Conservation (phyloP, 1,140 invertebrate genomes). For the Nebria ingens region DNA sequence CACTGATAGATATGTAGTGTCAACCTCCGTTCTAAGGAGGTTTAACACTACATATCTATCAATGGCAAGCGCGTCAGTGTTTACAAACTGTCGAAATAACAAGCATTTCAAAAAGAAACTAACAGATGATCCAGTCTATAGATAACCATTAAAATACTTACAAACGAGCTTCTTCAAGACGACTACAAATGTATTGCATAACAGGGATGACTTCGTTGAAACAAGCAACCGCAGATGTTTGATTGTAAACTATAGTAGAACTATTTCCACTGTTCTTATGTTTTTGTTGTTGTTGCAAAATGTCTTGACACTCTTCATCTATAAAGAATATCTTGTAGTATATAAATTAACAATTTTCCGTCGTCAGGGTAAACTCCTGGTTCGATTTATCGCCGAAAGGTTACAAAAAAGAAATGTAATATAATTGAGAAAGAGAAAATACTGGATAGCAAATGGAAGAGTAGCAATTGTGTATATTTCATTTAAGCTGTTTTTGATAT, state of each 20-base stretch:
- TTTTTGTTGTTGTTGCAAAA: slow-evolving; percentile 49
- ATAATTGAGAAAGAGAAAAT: slow-evolving; percentile 7
- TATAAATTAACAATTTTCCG: background rate
- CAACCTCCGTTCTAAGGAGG: too few species aligned
- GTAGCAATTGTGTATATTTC: slow-evolving; percentile 6
- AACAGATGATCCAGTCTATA: too few species aligned
- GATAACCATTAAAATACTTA: slow-evolving; percentile 41
- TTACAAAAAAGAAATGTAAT: background rate
- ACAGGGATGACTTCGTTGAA: slow-evolving; percentile 85
- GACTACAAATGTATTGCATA: slow-evolving; percentile 78
- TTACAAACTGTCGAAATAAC: too few species aligned
- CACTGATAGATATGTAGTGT: too few species aligned
- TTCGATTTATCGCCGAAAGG: too few species aligned
- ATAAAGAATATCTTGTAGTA: slow-evolving; percentile 19
- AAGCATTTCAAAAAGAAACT: too few species aligned
- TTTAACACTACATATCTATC: too few species aligned
- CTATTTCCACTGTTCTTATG: slow-evolving; percentile 50
- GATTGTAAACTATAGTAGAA: slow-evolving; percentile 34
- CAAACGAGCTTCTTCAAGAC: slow-evolving; percentile 70
- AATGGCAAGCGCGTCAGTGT: too few species aligned
- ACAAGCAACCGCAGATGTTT: slow-evolving; percentile 64
- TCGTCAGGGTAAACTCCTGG: too few species aligned
- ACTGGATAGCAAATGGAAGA: background rate
- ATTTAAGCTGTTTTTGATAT: background rate
- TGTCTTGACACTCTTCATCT: slow-evolving; percentile 70